Conservation (phyloP, 2,888 invertebrate species). For the Parnassius orleans region DNA sequence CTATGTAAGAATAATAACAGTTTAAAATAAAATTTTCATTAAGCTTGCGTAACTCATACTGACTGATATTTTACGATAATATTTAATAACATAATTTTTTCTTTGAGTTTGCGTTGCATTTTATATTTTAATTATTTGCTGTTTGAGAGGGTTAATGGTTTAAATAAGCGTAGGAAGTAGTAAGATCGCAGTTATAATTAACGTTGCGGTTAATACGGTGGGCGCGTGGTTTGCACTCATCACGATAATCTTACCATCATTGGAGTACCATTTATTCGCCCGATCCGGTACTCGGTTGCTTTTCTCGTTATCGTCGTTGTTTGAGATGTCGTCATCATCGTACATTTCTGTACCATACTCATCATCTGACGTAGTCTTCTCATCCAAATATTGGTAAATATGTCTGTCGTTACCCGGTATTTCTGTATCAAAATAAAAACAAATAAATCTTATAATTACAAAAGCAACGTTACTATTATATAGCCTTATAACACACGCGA, state of each 20-base stretch:
- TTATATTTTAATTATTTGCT: slow-evolving; percentile 8
- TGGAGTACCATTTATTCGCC: slow-evolving; percentile 77
- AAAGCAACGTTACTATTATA: no score
- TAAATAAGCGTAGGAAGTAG: slow-evolving; percentile 43
- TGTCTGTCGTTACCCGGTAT: slow-evolving; percentile 75
- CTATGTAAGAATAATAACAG: slow-evolving; percentile 1
- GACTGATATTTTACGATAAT: background rate
- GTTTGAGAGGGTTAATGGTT: slow-evolving; percentile 24
- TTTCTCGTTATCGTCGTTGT: slow-evolving; percentile 56
- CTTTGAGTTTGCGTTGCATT: slow-evolving; percentile 5
- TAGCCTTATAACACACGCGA: no score
- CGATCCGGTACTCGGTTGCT: slow-evolving; percentile 73
- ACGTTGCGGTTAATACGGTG: slow-evolving; percentile 32
- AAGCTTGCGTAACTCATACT: background rate
- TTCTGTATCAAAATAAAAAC: slow-evolving; percentile 48
- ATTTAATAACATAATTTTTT: no score
- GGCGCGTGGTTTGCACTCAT: slow-evolving; percentile 47
- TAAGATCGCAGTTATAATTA: slow-evolving; percentile 44
- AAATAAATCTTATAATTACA: no score
- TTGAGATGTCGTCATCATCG: slow-evolving; percentile 52
- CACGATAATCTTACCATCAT: slow-evolving; percentile 61
- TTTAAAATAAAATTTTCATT: background rate
- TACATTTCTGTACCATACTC: slow-evolving; percentile 69
- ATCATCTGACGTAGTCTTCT: slow-evolving; percentile 62
- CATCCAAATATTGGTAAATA: slow-evolving; percentile 67